Evolutionary conservation across 2,113 vertebrate species (phyloP).

Genomic region (Tympanuchus pallidicinctus): DNA sequence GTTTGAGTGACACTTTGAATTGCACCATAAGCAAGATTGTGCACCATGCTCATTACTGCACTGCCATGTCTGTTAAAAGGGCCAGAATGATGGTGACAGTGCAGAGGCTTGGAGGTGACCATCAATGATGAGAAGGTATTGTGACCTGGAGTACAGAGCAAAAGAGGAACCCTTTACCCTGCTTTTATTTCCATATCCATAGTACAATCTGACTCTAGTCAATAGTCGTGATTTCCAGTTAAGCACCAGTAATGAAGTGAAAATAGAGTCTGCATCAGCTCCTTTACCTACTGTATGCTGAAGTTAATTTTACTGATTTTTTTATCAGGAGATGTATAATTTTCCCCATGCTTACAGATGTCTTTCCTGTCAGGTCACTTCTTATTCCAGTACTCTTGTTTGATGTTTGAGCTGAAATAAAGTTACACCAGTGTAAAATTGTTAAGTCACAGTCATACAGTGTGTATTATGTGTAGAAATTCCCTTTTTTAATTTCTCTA

Average conservation of each 20-base stretch:
- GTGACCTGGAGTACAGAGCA: background rate
- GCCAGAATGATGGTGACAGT: background rate
- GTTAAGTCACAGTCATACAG: background rate
- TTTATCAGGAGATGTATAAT: background rate
- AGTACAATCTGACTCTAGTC: background rate
- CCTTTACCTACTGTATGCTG: background rate
- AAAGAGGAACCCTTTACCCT: background rate
- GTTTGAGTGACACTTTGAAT: background rate
- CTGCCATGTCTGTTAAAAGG: background rate
- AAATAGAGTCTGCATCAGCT: background rate
- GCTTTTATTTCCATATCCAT: background rate
- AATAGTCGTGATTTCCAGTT: background rate
- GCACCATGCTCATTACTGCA: background rate
- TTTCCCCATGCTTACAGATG: background rate
- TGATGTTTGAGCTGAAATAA: background rate
- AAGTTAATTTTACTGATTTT: background rate
- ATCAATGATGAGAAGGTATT: background rate
- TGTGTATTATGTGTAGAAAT: background rate
- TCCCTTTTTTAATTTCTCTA: background rate
- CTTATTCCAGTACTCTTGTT: background rate
- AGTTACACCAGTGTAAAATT: background rate
- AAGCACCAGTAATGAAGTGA: fast-evolving
- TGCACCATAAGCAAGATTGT: background rate
- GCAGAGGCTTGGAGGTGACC: background rate
- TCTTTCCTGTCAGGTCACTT: background rate